Conservation (phyloP, 2,113 vertebrate genomes). For the Oxyruncus cristatus region DNA sequence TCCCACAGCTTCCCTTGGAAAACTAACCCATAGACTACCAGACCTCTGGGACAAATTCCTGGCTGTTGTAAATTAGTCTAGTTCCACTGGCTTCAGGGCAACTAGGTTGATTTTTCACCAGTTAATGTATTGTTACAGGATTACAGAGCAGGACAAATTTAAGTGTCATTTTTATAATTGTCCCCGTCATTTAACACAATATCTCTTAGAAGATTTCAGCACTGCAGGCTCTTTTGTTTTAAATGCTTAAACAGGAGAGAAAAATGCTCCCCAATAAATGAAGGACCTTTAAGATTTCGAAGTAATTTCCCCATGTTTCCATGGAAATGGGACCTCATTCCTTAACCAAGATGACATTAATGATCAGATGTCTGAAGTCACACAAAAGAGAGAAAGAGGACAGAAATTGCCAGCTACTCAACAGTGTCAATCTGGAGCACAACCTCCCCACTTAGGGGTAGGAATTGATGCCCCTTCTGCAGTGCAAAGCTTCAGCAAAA, state of each 20-base stretch:
- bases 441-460: background rate
- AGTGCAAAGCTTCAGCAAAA: background rate
- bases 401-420: constrained; percentile 51
- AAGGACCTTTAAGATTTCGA: constrained; percentile 22
- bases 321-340: constrained; percentile 59
- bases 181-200: background rate
- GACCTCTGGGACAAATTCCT: background rate
- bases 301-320: constrained; percentile 65
- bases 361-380: constrained; percentile 59
- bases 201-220: background rate
- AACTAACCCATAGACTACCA: background rate
- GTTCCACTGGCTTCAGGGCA: background rate
- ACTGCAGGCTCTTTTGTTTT: background rate
- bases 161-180: background rate
- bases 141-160: background rate
- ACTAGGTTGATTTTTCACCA: background rate
- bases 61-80: background rate
- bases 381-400: constrained; percentile 38
- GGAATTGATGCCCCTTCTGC: background rate
- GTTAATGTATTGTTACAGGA: background rate
- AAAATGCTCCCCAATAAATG: constrained; percentile 21
- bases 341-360: constrained; percentile 65
- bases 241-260: constrained; percentile 32
- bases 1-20: background rate
- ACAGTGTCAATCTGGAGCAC: background rate